Conservation (phyloP, 64 coral and sea anemone genomes). For the Cladopsammia gracilis region DNA sequence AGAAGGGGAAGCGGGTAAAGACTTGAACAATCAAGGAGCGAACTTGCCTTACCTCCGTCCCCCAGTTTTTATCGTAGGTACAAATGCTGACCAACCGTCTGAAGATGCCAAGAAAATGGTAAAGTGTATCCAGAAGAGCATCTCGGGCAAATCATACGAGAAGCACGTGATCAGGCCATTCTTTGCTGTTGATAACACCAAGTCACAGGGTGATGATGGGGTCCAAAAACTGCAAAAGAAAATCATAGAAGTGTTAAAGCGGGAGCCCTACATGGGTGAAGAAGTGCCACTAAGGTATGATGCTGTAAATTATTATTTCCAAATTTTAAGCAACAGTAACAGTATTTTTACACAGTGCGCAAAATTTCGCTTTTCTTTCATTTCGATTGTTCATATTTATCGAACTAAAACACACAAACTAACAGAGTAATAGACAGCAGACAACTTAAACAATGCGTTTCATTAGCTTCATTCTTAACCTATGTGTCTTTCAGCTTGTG, state of each 20-base stretch:
- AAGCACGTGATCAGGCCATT: constrained; percentile 62
- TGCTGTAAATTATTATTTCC: no score
- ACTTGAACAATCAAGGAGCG: not conserved
- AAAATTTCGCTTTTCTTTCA: no score
- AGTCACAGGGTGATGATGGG: constrained; percentile 23
- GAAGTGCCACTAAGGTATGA: constrained; percentile 42
- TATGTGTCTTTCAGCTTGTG: no score
- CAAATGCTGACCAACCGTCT: constrained; percentile 7
- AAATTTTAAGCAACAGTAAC: no score
- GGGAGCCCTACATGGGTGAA: constrained; percentile 77
- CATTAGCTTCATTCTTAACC: no score
- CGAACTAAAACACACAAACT: no score
- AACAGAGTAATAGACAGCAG: no score
- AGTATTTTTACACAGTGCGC: no score
- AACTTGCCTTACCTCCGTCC: not conserved
- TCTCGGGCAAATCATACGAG: constrained; percentile 46
- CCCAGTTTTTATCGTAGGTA: not conserved
- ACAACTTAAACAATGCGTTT: no score
- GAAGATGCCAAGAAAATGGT: constrained; percentile 50
- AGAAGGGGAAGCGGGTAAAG: not conserved
- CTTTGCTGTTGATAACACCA: constrained; percentile 74
- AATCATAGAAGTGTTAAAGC: constrained; percentile 50
- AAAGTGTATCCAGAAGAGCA: constrained; percentile 62
- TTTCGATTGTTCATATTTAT: no score
- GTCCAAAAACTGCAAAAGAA: constrained; percentile 49